Evolutionary conservation across 2,888 invertebrate genomes (phyloP).

Genomic region (Esperia sulphurella): DNA sequence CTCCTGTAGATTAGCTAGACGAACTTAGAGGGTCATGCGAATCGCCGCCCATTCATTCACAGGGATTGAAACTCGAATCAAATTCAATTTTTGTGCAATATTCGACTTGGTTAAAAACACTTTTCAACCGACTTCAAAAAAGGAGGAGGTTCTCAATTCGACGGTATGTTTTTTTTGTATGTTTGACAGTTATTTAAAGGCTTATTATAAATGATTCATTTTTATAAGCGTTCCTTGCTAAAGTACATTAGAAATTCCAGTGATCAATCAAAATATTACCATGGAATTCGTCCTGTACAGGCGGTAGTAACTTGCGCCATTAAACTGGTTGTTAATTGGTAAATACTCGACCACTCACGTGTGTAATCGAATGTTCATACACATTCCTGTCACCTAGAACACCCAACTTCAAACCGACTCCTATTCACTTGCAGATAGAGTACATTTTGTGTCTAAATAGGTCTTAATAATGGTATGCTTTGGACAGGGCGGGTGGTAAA

Average conservation of each 20-base stretch:
- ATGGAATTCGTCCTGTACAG: conserved; percentile 47
- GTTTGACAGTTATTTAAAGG: no score
- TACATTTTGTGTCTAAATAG: conserved; percentile 13
- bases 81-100: conserved; percentile 27
- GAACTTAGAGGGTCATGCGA: conserved; percentile 17
- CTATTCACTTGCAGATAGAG: conserved; percentile 6
- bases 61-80: conserved; percentile 42
- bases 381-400: conserved; percentile 14
- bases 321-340: conserved; percentile 71
- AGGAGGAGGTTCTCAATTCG: no score
- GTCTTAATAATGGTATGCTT: conserved; percentile 9
- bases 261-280: conserved; percentile 24
- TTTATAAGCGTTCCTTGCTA: no score
- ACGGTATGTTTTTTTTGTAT: no score
- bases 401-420: not conserved
- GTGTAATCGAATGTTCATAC: conserved; percentile 75
- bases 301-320: conserved; percentile 58
- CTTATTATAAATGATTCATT: no score
- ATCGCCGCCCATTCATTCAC: conserved; percentile 19
- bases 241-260: not conserved
- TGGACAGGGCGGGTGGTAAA: conserved; percentile 21
- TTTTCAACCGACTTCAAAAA: no score
- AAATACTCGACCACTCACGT: conserved; percentile 72
- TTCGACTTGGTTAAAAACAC: not conserved
- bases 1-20: conserved; percentile 24